These are phyloP conservation scores for Elachura formosa DNA, from an alignment of 2,113 vertebrate genomes.

Conservation along the genomic window DNA sequence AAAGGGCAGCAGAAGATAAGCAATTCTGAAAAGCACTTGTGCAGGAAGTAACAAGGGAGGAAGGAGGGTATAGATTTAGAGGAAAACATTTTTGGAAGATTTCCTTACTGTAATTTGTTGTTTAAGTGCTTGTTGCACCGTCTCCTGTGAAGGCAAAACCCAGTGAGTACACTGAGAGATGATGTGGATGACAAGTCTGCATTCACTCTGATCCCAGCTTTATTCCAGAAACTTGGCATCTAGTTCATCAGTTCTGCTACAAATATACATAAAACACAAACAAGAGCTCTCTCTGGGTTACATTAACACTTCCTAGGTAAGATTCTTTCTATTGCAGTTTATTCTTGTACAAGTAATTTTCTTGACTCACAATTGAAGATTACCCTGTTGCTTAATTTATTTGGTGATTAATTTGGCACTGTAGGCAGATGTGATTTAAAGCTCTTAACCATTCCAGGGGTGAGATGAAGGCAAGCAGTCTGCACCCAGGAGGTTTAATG, in stretches of 20 bases:
- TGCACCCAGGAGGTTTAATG: constrained; percentile 33
- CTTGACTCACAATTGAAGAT: constrained; percentile 22
- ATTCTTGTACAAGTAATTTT: background rate
- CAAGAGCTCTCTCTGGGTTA: background rate
- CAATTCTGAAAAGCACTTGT: background rate
- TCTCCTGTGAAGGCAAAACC: background rate
- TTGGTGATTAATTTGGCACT: constrained; percentile 32
- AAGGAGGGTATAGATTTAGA: background rate
- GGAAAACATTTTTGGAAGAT: background rate
- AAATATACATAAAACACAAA: background rate
- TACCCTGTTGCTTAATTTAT: constrained; percentile 30
- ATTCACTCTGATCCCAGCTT: background rate
- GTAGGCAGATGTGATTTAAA: constrained; percentile 49
- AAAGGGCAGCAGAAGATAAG: background rate
- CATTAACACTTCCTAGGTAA: background rate
- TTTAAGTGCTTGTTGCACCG: background rate
- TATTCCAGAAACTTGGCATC: background rate
- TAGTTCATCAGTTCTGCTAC: background rate
- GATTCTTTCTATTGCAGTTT: constrained; percentile 3
- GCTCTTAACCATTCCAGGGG: background rate
- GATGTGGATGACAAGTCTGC: background rate
- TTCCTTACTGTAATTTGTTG: background rate
- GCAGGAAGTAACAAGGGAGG: background rate
- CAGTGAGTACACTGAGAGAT: background rate
- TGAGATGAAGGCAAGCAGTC: constrained; percentile 31